A percentile compares a stretch with the other conserved stretches of the same genome.
Evolutionary conservation across 2,113 vertebrate genomes (phyloP).

Genomic region (Mobula hypostoma): DNA sequence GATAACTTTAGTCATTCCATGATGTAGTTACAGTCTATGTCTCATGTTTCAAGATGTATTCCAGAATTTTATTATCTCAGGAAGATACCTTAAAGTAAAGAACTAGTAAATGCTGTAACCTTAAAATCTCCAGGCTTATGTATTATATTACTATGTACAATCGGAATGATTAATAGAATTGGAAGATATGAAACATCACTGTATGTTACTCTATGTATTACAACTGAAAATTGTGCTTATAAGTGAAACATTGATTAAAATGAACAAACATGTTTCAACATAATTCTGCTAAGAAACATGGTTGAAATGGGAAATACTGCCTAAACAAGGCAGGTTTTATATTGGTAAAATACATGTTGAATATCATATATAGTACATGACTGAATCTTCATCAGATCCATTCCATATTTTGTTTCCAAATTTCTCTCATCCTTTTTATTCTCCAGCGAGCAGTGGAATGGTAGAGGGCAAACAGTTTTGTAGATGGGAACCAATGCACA

Average conservation of each 20-base stretch:
- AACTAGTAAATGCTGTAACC: not conserved
- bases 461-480: no score
- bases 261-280: not conserved
- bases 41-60: not conserved
- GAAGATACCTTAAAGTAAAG: not conserved
- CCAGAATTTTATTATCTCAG: not conserved
- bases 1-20: not conserved
- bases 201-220: not conserved
- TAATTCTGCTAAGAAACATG: not conserved
- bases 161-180: not conserved
- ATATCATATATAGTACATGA: not conserved
- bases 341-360: not conserved
- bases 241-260: not conserved
- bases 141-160: not conserved
- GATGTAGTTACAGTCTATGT: not conserved
- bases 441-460: no score
- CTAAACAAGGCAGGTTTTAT: not conserved
- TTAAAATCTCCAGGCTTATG: not conserved
- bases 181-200: not conserved
- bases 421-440: no score
- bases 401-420: no score
- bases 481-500: no score
- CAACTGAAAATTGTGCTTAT: constrained; percentile 3
- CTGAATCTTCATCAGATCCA: no score
- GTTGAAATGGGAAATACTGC: not conserved